A percentile compares a stretch with the other conserved stretches of the same genome.
Conservation (phyloP, 2,888 invertebrate genomes). For the Himalopsyche japonica region DNA sequence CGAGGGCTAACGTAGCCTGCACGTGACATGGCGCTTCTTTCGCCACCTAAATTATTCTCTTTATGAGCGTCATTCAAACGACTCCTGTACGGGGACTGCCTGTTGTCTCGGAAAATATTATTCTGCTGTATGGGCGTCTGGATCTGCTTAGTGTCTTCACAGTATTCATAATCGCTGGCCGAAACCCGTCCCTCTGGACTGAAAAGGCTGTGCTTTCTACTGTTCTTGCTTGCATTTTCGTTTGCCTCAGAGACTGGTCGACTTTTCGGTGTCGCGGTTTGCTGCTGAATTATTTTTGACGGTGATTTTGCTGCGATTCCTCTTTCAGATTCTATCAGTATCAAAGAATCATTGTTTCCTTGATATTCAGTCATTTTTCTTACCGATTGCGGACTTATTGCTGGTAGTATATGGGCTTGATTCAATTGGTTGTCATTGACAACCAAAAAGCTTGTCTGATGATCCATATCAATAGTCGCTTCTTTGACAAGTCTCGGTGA, state of each 20-base stretch:
- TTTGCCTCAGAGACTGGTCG: conserved; percentile 19
- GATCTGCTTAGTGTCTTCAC: conserved; percentile 39
- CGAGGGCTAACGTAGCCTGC: not conserved
- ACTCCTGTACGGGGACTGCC: conserved; percentile 34
- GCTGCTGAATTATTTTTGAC: not conserved
- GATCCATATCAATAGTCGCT: not conserved
- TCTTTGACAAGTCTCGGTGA: not conserved
- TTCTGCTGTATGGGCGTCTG: conserved; percentile 30
- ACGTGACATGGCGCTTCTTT: not conserved
- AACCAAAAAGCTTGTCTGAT: conserved; percentile 22
- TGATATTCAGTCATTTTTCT: not conserved
- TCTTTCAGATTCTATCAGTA: not conserved
- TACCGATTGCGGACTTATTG: not conserved
- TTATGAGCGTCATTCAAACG: conserved; percentile 19
- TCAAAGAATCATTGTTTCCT: not conserved
- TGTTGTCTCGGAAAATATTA: conserved; percentile 32
- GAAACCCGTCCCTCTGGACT: conserved; percentile 25
- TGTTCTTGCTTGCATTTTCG: not conserved
- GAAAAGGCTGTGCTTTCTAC: conserved; percentile 29
- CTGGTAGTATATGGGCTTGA: not conserved
- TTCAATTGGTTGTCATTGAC: conserved; percentile 7
- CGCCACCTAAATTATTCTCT: not conserved
- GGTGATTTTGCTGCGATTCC: not conserved
- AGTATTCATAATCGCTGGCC: conserved; percentile 37
- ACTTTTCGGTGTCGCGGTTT: not conserved